Evolutionary conservation across 2,797 vertebrate genomes (phyloP).

Genomic region (Gila robusta): DNA sequence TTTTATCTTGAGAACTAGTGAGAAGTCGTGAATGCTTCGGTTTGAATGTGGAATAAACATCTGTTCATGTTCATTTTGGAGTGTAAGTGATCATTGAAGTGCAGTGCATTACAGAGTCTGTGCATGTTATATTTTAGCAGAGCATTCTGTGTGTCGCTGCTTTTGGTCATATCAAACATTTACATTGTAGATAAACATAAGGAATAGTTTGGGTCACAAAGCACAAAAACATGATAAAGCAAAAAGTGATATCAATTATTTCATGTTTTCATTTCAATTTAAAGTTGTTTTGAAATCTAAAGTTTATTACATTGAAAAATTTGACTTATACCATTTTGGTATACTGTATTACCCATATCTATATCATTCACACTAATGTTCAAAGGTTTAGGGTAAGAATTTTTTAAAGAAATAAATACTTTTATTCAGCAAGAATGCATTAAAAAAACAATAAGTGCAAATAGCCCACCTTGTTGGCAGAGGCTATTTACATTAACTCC

Average conservation of each 20-base stretch:
- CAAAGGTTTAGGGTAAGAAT: neutral
- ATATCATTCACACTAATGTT: neutral
- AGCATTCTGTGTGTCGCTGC: neutral
- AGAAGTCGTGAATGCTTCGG: neutral
- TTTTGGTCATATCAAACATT: neutral
- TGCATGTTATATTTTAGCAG: neutral
- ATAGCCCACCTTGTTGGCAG: no score
- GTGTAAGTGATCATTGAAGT: neutral
- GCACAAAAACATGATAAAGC: no score
- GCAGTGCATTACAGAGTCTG: neutral
- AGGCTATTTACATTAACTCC: no score
- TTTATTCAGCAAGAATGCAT: no score
- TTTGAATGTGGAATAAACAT: slow-evolving; percentile 3
- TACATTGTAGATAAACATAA: no score
- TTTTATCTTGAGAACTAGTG: neutral
- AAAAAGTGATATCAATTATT: no score
- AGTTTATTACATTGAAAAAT: neutral
- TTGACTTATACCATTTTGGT: neutral
- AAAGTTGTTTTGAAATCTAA: neutral
- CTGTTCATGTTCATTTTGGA: neutral
- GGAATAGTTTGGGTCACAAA: no score
- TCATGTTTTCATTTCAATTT: neutral
- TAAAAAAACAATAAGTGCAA: no score
- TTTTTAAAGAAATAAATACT: neutral
- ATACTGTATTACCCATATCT: neutral